These are phyloP conservation scores for Telmatochromis brichardi DNA, from an alignment of 2,113 vertebrate species.

Conservation along the genomic window DNA sequence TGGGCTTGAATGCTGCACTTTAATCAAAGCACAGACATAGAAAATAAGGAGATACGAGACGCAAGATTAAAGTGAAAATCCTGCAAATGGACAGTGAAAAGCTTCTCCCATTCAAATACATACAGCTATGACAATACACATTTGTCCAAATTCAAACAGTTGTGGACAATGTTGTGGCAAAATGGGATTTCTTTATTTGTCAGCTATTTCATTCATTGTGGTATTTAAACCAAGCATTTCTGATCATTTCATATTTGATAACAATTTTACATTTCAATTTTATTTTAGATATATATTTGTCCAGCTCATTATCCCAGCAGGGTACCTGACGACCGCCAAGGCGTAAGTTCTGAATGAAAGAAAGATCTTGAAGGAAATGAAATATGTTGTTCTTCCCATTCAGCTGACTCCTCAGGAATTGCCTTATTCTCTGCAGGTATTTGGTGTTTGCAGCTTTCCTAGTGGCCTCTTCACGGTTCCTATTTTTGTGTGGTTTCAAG, in stretches of 20 bases:
- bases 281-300: not conserved
- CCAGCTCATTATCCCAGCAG: not conserved
- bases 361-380: not conserved
- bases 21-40: conserved; percentile 52
- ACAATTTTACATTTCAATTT: not conserved
- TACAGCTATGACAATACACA: not conserved
- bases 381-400: not conserved
- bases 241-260: not conserved
- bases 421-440: not conserved
- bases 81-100: not conserved
- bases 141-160: not conserved
- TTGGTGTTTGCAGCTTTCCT: not conserved
- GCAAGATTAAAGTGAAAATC: not conserved
- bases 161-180: not conserved
- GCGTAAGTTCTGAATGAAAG: not conserved
- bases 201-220: not conserved
- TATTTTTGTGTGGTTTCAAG: not conserved
- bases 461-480: not conserved
- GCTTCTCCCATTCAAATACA: not conserved
- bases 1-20: conserved; percentile 54
- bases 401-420: not conserved
- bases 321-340: not conserved
- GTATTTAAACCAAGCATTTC: not conserved
- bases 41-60: not conserved
- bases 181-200: not conserved